A percentile compares a stretch with the other conserved stretches of the same genome.
Conservation (phyloP, 2,113 vertebrate genomes). For the Hyaena hyaena region DNA sequence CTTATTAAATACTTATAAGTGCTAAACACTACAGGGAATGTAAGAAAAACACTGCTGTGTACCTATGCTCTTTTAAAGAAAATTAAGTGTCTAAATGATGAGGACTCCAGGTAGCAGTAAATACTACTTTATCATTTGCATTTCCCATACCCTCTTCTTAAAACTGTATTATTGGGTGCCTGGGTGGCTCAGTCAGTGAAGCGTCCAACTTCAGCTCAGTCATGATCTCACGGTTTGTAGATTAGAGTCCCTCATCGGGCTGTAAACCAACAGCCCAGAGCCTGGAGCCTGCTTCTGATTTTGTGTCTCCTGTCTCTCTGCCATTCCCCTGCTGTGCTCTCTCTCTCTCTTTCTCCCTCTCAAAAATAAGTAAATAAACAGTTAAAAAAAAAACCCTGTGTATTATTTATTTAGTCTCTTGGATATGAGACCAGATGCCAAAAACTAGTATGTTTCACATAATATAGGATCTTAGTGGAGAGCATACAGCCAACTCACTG, state of each 20-base stretch:
- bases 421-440: constrained; percentile 59
- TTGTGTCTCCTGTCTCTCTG: too few relatives aligned
- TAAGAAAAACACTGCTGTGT: constrained; percentile 37
- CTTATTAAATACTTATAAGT: constrained; percentile 71
- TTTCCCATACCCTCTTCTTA: constrained; percentile 46
- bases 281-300: too few relatives aligned
- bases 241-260: too few relatives aligned
- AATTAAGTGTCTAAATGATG: constrained; percentile 63
- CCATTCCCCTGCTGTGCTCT: too few relatives aligned
- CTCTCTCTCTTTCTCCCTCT: too few relatives aligned
- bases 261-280: too few relatives aligned
- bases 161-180: constrained; percentile 44
- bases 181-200: too few relatives aligned
- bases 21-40: constrained; percentile 49
- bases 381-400: not conserved
- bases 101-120: constrained; percentile 54
- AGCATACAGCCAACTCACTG: not conserved
- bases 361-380: too few relatives aligned
- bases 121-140: not conserved
- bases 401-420: constrained; percentile 66
- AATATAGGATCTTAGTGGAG: constrained; percentile 43
- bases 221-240: too few relatives aligned
- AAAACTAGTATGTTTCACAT: constrained; percentile 51
- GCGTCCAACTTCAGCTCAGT: too few relatives aligned
- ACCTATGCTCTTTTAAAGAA: constrained; percentile 47